phyloP scores from a whole-genome alignment of 2,888 invertebrate genomes.

The Plebejus melissa region DNA sequence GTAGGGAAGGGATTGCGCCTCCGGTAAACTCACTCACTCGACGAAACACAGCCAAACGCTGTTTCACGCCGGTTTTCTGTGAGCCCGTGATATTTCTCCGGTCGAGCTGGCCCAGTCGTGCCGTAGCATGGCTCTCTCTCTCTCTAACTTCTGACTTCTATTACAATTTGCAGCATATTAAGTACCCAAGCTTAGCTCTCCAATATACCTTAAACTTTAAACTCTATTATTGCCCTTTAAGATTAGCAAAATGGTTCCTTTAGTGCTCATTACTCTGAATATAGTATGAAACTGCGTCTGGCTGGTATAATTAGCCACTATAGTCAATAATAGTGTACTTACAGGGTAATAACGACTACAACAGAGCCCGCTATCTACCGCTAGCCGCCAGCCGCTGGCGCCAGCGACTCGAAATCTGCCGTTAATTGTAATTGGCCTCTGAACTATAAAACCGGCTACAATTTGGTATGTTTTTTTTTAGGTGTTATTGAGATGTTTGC shows the following conservation, averaged over 20 bases:
- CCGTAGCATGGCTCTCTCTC: too few relatives aligned
- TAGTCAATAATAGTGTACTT: conserved; percentile 14
- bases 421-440: not conserved
- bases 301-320: not conserved
- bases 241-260: not conserved
- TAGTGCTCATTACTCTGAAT: not conserved
- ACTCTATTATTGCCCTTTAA: not conserved
- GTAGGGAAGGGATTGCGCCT: too few relatives aligned
- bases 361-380: not conserved
- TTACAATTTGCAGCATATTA: too few relatives aligned
- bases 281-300: conserved; percentile 1
- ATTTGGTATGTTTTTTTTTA: too few relatives aligned
- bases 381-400: not conserved
- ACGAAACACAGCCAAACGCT: too few relatives aligned
- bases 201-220: not conserved
- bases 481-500: too few relatives aligned
- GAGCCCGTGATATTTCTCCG: too few relatives aligned
- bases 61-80: too few relatives aligned
- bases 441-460: too few relatives aligned
- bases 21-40: too few relatives aligned
- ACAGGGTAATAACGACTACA: not conserved
- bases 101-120: too few relatives aligned
- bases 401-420: not conserved
- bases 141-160: too few relatives aligned
- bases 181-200: not conserved